phyloP scores from a whole-genome alignment of 2,113 vertebrate species.

The Indri indri region DNA sequence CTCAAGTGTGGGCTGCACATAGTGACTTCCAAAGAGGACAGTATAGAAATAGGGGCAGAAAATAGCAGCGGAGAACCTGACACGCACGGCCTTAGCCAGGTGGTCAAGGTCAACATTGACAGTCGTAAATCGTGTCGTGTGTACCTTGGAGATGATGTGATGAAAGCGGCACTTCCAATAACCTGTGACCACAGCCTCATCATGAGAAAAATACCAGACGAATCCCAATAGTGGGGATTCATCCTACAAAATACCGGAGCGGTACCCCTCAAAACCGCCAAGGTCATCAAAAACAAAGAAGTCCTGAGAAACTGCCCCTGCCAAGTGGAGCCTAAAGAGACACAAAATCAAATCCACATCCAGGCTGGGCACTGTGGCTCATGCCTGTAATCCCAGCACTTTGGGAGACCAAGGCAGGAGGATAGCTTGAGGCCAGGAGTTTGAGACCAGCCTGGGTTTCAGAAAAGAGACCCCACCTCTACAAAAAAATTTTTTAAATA shows the following conservation, averaged over 20 bases:
- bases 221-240: background rate
- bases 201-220: background rate
- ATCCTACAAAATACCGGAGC: background rate
- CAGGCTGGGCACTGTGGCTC: fast-evolving
- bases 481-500: too few species aligned
- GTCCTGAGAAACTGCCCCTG: background rate
- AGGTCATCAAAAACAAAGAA: background rate
- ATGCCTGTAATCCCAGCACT: background rate
- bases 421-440: background rate
- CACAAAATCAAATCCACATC: background rate
- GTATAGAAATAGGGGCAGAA: background rate
- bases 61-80: background rate
- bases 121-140: fast-evolving
- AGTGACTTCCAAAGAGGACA: background rate
- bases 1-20: background rate
- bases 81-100: background rate
- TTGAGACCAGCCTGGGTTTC: background rate
- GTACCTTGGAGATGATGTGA: background rate
- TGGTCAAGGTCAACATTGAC: background rate
- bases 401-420: background rate
- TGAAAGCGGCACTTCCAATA: background rate
- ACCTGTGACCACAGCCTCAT: background rate
- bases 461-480: too few species aligned
- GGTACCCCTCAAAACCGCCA: background rate
- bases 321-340: background rate